Evolutionary conservation across 2,888 invertebrate species (phyloP), one percentile per base, ranked within the genome.

Genomic region (Dynastes grantii): DNA sequence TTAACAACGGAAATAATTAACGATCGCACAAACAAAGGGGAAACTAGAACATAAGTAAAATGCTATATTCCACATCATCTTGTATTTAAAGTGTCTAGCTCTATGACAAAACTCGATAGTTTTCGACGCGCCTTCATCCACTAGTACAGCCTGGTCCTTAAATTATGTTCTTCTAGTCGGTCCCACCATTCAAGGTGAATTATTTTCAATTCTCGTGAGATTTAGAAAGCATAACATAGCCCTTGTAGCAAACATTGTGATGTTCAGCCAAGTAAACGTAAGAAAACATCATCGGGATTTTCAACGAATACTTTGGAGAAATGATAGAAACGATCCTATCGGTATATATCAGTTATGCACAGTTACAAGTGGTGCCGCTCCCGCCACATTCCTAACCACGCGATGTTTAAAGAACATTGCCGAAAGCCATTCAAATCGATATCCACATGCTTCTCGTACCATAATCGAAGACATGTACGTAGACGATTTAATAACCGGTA

Each of bases 271-370:
- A 22, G 22, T 22, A 22, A 22, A 22, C 22, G 22, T 22, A 22
- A 22, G 22, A 22, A 22, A 22, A 22, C 22, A 22, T 22, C 22
- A 61, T 61, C 32, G 37, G n/a, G 61, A 75, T 75, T 75, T 58
- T 58, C 75, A 75, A 75, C 61, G 75, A 55, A 75, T 75, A n/a
- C 49, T 75, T 58, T 75, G 75, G 75, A 40, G 75, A 55, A 40
- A 45, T 45, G 11, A 11, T 37, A 61, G 11, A 32, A 61, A 58
- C 29, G n/a, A 75, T 37, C 75, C 75, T 13, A 51, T 75, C 8
- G 37, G 45, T 32, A 49, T 75, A 40, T 75, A 75, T 27, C 61
- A 63, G 9, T 63, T 75, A 37, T 37, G 37, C 37, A 37, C 37
- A 37, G 37, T 37, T 6, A 37, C 37, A 37, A 70, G 70, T 55